Evolutionary conservation across 2,797 vertebrate genomes (phyloP), one percentile per base, ranked within the genome.

Genomic region (Balearica regulorum): DNA sequence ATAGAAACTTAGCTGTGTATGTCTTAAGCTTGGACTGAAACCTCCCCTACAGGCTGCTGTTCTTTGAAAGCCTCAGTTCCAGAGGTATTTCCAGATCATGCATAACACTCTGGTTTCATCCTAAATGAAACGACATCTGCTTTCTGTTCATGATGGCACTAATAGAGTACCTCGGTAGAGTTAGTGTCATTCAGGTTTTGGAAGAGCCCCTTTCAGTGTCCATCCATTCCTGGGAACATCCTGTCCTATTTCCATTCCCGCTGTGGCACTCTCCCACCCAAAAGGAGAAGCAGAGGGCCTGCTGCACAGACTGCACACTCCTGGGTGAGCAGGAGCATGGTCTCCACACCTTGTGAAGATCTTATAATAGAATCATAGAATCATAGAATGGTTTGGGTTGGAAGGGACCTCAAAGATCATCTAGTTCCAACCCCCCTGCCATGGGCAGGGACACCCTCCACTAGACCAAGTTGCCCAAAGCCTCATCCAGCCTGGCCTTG

Each of bases 321-420:
- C 11, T 43, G 16, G 11, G 18, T 0, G 0, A 58, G 21, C 13
- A 69, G 60, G 6, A n/a, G 1, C 12, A 5, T 3, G 7, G 7
- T 49, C 10, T 77, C 53, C 55, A 39, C 2, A 39, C 4, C 16
- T 69, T 61, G 39, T 39, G 39, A 39, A 37, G 37, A 37, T 37
- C 37, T 37, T 37, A 37, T 37, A 37, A 37, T 37, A 37, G 37
- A 37, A 37, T 37, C 37, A 37, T 37, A 37, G 37, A 37, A 37
- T 37, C 37, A 37, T 37, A 37, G 37, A 37, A 37, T 37, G 37
- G 9, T 37, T 37, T 37, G 37, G 35, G 35, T 35, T 35, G 35
- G 35, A 35, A 35, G 35, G 35, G 35, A 35, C 35, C 35, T 35
- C 35, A 35, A 35, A 35, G 35, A 35, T 35, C 35, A 35, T 35